Conservation (phyloP, 2,797 vertebrate genomes). For the Tachyglossus aculeatus region DNA sequence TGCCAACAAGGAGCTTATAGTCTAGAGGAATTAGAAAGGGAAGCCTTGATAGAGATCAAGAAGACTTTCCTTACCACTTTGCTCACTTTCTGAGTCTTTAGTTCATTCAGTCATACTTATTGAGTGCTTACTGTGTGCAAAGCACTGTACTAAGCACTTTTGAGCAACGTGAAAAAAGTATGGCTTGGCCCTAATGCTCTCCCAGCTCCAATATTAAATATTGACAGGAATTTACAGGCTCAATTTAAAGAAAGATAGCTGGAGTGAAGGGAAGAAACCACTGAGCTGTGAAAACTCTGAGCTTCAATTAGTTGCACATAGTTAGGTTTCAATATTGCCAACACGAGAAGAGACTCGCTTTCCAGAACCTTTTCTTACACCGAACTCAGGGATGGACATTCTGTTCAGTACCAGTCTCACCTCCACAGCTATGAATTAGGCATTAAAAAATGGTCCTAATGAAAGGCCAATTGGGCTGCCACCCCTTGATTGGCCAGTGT, state of each 20-base stretch:
- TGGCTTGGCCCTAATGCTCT: too few relatives aligned
- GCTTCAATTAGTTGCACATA: not conserved
- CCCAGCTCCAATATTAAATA: not conserved
- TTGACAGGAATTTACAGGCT: not conserved
- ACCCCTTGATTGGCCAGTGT: conserved; percentile 53
- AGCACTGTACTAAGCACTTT: too few relatives aligned
- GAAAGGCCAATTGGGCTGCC: conserved; percentile 52
- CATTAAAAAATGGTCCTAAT: too few relatives aligned
- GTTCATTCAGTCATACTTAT: too few relatives aligned
- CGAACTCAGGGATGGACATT: not conserved
- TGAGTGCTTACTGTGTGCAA: too few relatives aligned
- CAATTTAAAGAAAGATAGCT: not conserved
- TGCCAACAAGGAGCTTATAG: too few relatives aligned
- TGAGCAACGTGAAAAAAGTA: too few relatives aligned
- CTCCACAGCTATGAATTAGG: too few relatives aligned
- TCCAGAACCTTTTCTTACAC: not conserved
- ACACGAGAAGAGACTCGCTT: not conserved
- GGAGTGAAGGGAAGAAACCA: not conserved
- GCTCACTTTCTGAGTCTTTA: too few relatives aligned
- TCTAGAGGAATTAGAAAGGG: too few relatives aligned
- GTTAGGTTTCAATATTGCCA: rapidly evolving
- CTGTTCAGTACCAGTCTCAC: conserved; percentile 20
- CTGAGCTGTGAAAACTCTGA: not conserved
- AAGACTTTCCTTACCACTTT: too few relatives aligned
- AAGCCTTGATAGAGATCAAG: too few relatives aligned